Conservation (phyloP, 2,797 vertebrate genomes). For the Harpagifer antarcticus region DNA sequence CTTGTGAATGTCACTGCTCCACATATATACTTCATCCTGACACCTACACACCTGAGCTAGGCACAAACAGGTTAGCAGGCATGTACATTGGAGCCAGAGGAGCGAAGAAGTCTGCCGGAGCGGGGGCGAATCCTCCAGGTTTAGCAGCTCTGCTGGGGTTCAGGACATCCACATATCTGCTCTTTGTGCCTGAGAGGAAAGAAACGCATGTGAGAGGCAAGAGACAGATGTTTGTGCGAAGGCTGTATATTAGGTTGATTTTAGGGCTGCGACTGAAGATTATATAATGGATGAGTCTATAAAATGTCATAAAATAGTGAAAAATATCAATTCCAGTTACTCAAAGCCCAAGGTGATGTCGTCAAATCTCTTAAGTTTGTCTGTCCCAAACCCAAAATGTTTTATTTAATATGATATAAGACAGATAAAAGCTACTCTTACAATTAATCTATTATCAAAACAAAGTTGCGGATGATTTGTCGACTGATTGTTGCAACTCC, state of each 20-base stretch:
- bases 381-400: too few species aligned
- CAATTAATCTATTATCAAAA: too few species aligned
- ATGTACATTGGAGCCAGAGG: conserved; percentile 94
- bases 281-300: too few species aligned
- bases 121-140: conserved; percentile 79
- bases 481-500: neutral
- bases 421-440: too few species aligned
- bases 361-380: too few species aligned
- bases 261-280: too few species aligned
- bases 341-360: too few species aligned
- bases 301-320: too few species aligned
- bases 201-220: neutral
- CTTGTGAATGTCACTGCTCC: neutral
- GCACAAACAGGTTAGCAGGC: conserved; percentile 89
- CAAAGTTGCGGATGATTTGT: too few species aligned
- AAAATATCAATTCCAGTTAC: too few species aligned
- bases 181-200: conserved; percentile 82
- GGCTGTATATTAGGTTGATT: too few species aligned
- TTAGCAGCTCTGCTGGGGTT: conserved; percentile 87
- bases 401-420: too few species aligned
- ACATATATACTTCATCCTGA: neutral
- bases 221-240: neutral
- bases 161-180: conserved; percentile 94
- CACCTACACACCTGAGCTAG: conserved; percentile 76
- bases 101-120: conserved; percentile 90